These are phyloP conservation scores for Myotis brandtii DNA, from an alignment of 2,113 vertebrate species.

Conservation along the genomic window DNA sequence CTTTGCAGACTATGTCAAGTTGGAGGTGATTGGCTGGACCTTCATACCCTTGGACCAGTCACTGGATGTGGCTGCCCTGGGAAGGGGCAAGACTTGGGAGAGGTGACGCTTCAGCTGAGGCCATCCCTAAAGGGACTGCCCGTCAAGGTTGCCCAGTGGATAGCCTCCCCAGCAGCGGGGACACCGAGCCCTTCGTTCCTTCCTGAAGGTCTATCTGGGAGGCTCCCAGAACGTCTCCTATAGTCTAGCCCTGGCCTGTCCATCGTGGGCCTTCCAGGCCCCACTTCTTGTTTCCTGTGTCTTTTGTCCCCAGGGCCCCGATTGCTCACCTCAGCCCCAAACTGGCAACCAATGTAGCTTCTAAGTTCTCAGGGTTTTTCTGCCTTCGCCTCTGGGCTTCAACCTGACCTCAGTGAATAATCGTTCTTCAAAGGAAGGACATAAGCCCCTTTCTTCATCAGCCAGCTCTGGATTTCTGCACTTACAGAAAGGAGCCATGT, in stretches of 20 bases:
- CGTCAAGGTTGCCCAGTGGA: not conserved
- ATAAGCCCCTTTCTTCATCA: not conserved
- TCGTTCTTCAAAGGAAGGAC: not conserved
- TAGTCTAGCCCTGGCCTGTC: not conserved
- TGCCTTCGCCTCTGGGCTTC: not conserved
- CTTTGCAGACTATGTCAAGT: not conserved
- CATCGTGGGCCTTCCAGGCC: too few relatives aligned
- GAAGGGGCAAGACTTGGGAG: not conserved
- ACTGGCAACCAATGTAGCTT: not conserved
- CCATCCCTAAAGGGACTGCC: not conserved
- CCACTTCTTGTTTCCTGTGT: fast-evolving
- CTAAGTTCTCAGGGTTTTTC: not conserved
- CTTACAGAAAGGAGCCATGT: slow-evolving; percentile 16
- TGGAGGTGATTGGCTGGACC: not conserved
- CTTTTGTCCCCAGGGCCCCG: not conserved
- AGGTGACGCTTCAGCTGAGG: not conserved
- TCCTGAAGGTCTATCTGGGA: not conserved
- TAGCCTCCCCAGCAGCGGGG: not conserved
- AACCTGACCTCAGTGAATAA: not conserved
- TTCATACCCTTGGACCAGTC: not conserved
- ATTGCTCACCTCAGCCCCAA: not conserved
- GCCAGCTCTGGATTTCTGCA: not conserved
- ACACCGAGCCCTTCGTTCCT: not conserved
- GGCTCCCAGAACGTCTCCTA: not conserved
- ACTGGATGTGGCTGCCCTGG: fast-evolving